These are phyloP conservation scores for Hemibagrus guttatus DNA, from an alignment of 2,797 vertebrate species.

Conservation along the genomic window DNA sequence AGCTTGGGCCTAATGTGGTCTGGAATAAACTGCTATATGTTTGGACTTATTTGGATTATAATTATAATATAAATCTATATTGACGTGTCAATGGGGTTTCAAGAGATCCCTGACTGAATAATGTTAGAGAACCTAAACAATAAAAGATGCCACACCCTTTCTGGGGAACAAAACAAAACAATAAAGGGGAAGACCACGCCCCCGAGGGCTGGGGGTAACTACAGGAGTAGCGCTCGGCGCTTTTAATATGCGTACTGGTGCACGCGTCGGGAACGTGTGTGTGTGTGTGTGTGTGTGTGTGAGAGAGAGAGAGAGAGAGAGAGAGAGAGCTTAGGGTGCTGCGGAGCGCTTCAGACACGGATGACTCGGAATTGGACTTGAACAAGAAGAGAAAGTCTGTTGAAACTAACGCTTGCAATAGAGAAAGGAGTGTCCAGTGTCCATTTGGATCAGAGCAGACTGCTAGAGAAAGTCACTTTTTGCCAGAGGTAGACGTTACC, in stretches of 20 bases:
- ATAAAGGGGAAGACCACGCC: constrained; percentile 70
- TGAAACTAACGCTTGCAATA: neutral
- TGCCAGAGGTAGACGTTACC: neutral
- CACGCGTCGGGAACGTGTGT: constrained; percentile 74
- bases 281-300: constrained; percentile 42
- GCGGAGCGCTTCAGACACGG: neutral
- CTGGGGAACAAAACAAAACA: constrained; percentile 56
- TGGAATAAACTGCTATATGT: neutral
- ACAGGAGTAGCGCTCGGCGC: constrained; percentile 69
- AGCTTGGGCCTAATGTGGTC: neutral
- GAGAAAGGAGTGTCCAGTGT: neutral
- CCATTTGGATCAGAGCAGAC: neutral
- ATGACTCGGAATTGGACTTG: constrained; percentile 4
- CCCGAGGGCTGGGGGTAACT: constrained; percentile 65
- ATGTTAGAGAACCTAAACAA: neutral
- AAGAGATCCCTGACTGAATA: neutral
- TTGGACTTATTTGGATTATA: neutral
- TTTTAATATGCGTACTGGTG: constrained; percentile 59
- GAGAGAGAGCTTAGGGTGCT: neutral
- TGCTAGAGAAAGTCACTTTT: neutral
- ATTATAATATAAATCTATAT: neutral
- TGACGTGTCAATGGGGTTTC: neutral
- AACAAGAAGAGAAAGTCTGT: constrained; percentile 5
- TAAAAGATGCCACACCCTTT: constrained; percentile 35
- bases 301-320: constrained; percentile 4